Evolutionary conservation across 2,113 vertebrate species (phyloP).

Genomic region (Myrmophylax atrothorax): DNA sequence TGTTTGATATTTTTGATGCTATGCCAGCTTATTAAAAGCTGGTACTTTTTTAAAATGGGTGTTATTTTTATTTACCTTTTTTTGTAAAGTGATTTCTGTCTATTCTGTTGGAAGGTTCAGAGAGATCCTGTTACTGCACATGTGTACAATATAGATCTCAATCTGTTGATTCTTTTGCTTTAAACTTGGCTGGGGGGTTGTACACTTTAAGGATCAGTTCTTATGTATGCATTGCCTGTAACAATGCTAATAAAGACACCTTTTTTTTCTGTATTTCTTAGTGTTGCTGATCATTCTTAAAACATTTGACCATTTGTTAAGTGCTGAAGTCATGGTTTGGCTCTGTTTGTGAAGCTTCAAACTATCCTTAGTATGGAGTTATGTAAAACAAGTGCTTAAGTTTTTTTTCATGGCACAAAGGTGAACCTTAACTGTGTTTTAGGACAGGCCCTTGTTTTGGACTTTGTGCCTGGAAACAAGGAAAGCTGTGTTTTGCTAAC

Average conservation of each 20-base stretch:
- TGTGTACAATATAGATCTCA: conserved; percentile 69
- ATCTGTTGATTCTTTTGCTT: conserved; percentile 70
- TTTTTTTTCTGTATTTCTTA: conserved; percentile 72
- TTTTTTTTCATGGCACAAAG: neutral
- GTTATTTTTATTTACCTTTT: conserved; percentile 75
- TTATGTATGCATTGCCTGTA: conserved; percentile 77
- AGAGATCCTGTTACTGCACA: conserved; percentile 73
- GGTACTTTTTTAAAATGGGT: conserved; percentile 75
- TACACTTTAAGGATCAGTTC: conserved; percentile 73
- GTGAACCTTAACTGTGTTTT: neutral
- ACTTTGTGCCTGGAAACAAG: neutral
- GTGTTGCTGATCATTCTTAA: neutral
- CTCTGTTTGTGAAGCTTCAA: neutral
- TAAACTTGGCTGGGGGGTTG: conserved; percentile 73
- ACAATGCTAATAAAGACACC: conserved; percentile 84
- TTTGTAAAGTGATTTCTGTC: conserved; percentile 74
- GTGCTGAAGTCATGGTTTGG: neutral
- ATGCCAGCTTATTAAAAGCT: conserved; percentile 56
- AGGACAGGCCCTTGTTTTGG: neutral
- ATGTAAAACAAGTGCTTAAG: fast-evolving
- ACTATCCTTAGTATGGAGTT: neutral
- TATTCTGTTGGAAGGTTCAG: conserved; percentile 70
- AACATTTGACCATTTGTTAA: neutral
- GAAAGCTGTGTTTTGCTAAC: neutral
- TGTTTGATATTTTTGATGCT: conserved; percentile 54